A percentile compares a stretch with the other conserved stretches of the same genome.
These are phyloP conservation scores for Montipora efflorescens DNA, from an alignment of 64 coral and sea anemone species.

Conservation along the genomic window DNA sequence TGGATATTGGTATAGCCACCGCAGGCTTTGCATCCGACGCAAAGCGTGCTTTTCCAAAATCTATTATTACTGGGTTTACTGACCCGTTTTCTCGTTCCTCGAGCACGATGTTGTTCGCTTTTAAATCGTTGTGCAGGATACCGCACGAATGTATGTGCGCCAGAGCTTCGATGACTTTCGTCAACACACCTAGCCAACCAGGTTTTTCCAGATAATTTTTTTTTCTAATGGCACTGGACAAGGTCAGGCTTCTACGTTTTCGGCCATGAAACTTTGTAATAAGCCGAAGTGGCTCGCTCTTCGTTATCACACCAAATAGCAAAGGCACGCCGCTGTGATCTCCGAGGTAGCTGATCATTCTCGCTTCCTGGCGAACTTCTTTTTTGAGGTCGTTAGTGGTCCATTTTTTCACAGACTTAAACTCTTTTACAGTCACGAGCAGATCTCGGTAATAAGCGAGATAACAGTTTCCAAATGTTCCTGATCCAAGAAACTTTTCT, in stretches of 20 bases:
- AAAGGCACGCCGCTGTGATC: constrained; percentile 67
- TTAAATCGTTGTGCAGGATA: constrained; percentile 76
- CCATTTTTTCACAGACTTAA: neutral
- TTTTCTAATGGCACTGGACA: constrained; percentile 17
- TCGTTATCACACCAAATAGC: constrained; percentile 51
- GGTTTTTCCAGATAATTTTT: constrained; percentile 27
- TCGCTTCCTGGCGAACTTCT: constrained; percentile 60
- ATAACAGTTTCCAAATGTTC: constrained; percentile 64
- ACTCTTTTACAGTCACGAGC: constrained; percentile 67
- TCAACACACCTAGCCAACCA: constrained; percentile 45
- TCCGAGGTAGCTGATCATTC: constrained; percentile 41
- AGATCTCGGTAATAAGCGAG: constrained; percentile 64
- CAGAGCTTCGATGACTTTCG: constrained; percentile 20
- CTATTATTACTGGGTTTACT: constrained; percentile 49
- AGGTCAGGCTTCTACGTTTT: constrained; percentile 26
- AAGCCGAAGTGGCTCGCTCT: constrained; percentile 32
- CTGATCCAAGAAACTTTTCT: constrained; percentile 31
- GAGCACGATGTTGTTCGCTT: constrained; percentile 59
- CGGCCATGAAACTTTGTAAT: constrained; percentile 60
- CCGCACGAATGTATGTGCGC: constrained; percentile 33
- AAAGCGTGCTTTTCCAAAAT: constrained; percentile 65
- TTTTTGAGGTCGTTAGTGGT: constrained; percentile 15
- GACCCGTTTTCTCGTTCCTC: neutral
- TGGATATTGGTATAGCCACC: neutral
- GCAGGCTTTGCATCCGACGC: neutral